These are phyloP conservation scores for Ips typographus DNA, from an alignment of 1,140 invertebrate species.

Conservation along the genomic window DNA sequence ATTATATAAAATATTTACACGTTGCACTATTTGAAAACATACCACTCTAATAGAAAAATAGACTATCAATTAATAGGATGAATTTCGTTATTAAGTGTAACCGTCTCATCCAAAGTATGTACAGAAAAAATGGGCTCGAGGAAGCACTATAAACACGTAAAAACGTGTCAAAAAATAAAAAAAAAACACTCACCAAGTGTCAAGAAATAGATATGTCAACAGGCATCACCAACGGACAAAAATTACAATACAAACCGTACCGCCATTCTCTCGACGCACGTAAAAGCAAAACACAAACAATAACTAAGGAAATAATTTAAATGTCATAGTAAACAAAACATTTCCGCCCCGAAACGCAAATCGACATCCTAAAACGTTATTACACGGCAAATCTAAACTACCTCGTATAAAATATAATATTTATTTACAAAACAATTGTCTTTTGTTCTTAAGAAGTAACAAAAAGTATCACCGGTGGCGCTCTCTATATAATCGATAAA, in stretches of 20 bases:
- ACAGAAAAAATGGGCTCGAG: conserved; percentile 14
- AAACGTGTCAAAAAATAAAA: background rate
- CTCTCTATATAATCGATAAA: conserved; percentile 26
- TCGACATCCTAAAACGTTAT: conserved; percentile 9
- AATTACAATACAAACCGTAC: no score
- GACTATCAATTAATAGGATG: conserved; percentile 23
- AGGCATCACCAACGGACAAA: background rate
- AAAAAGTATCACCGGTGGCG: conserved; percentile 43
- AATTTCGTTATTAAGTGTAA: background rate
- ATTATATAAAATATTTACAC: conserved; percentile 35
- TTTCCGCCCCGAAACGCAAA: background rate
- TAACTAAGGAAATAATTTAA: no score
- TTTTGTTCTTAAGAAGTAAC: conserved; percentile 41
- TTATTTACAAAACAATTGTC: conserved; percentile 45
- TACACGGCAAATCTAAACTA: background rate
- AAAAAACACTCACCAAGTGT: conserved; percentile 6
- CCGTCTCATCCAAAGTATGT: background rate
- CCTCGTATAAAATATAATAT: conserved; percentile 37
- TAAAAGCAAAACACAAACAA: conserved; percentile 1
- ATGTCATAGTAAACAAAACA: conserved; percentile 1
- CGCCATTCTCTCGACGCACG: background rate
- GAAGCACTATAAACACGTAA: conserved; percentile 25
- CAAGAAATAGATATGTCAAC: conserved; percentile 19
- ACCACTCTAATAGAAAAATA: conserved; percentile 49
- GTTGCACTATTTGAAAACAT: conserved; percentile 46